Base-by-base conservation (phyloP, 2,888 invertebrate genomes). In the Cantharis flavilabris region DNA sequence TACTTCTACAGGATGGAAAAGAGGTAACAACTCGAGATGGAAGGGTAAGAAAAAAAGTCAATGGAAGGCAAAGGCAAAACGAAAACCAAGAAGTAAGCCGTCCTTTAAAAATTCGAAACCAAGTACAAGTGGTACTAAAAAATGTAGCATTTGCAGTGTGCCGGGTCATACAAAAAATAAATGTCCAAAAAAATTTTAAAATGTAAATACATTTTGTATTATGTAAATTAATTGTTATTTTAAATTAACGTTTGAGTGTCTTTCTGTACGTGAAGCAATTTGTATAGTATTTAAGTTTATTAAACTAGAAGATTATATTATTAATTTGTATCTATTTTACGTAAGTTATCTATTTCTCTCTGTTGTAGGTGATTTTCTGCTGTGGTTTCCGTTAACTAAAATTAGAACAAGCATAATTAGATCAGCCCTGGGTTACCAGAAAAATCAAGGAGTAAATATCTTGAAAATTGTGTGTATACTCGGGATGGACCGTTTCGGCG, bases 121-220 rank as follows among this genome's bases (percentile, higher is more conserved):
- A 72, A 73, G 65, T 62, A 73, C 23, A 77, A 78, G 70, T 78
- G 76, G 65, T 0, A 88, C 89, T 70, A 89, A 95, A 76, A 93
- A 92, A 84, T 96, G 96, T 86, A 92, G 95, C 0, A 84, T 91
- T 70, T 97, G 97, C 86, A 91, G 93, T 9, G 90, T 93, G 83
- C 93, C 94, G 89, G 87, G 93, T 11, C 93, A 93, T 28, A 80
- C 71, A n/a, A 75, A 78, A 70, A 71, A 69, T 26, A 80, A 80
- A n/a, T 81, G 80, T 71, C 81, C 80, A 4, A 80, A 80, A 63
- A 65, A 18, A 5, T 79, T 73, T 72, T 23, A 26, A 62, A 71
- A 67, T 30, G 18, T 69, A 73, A n/a, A 64, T 73, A 28, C 13
- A 33, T 18, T 23, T 72, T 16, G 14, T 30, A 30, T 72, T 64